Percentiles rank a stretch among this genome's conserved stretches.
Conservation (phyloP, 2,113 vertebrate genomes). For the Eublepharis macularius region DNA sequence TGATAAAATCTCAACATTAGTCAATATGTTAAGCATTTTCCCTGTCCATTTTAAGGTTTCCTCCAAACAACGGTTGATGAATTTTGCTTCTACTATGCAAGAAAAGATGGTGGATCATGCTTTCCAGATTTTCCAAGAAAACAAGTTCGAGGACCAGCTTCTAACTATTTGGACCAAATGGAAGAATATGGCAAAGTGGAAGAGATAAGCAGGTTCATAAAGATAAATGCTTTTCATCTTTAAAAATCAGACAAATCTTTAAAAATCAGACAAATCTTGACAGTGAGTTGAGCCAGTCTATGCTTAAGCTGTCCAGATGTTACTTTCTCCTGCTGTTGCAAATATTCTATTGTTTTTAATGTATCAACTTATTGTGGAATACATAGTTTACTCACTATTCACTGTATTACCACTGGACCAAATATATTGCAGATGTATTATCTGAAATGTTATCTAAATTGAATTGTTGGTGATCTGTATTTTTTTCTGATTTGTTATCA, state of each 20-base stretch:
- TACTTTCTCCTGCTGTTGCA: slow-evolving; percentile 59
- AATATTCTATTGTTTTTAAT: slow-evolving; percentile 29
- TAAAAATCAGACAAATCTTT: slow-evolving; percentile 60
- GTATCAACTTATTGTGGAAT: slow-evolving; percentile 55
- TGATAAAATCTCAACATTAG: slow-evolving; percentile 37
- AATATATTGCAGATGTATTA: slow-evolving; percentile 46
- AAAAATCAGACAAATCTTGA: slow-evolving; percentile 72
- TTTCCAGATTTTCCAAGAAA: slow-evolving; percentile 98
- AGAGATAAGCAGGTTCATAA: slow-evolving; percentile 94
- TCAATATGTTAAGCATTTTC: slow-evolving; percentile 60
- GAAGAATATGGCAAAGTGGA: slow-evolving; percentile 92
- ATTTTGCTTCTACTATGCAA: slow-evolving; percentile 95
- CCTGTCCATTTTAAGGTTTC: slow-evolving; percentile 83
- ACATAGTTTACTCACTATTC: slow-evolving; percentile 58
- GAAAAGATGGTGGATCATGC: slow-evolving; percentile 88
- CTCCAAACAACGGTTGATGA: slow-evolving; percentile 96
- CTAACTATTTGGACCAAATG: slow-evolving; percentile 93
- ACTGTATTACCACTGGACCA: slow-evolving; percentile 55
- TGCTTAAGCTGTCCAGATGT: slow-evolving; percentile 68
- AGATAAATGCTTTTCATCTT: slow-evolving; percentile 74
- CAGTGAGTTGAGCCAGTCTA: slow-evolving; percentile 64
- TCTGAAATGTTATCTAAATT: slow-evolving; percentile 47
- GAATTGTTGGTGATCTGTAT: slow-evolving; percentile 44
- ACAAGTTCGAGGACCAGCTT: slow-evolving; percentile 89
- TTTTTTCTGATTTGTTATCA: slow-evolving; percentile 25